Base-by-base conservation (phyloP, 2,888 invertebrate genomes). In the Zaprionus obscuricornis region DNA sequence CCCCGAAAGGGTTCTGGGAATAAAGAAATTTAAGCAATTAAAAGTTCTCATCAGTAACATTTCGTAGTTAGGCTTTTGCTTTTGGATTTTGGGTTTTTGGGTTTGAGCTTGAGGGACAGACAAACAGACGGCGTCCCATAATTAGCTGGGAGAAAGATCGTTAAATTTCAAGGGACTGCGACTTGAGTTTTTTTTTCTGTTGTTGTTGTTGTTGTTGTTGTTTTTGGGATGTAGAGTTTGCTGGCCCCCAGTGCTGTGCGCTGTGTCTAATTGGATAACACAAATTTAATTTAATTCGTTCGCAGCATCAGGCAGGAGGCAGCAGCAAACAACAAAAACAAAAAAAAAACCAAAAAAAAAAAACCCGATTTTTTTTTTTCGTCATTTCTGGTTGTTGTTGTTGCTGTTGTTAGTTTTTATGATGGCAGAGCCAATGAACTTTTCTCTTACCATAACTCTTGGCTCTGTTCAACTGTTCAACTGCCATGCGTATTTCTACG, bases 71-170 rank as follows among this genome's bases (percentile, higher is more conserved):
- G 56, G 8, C 54, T 43, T 50, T 37, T 24, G 36, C 34, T n/a
- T n/a, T n/a, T n/a, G n/a, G n/a, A n/a, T n/a, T 29, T 40, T 31
- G 7, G 20, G 16, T 36, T 6, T 0, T 8, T 22, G n/a, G n/a
- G n/a, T n/a, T n/a, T n/a, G n/a, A n/a, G n/a, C n/a, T n/a, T n/a
- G n/a, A n/a, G 50, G 14, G 37, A 42, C 33, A 39, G 27, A 26
- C 55, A 39, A 51, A 58, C 34, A 34, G 46, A 54, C 31, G 50
- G 34, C 56, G 63, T 51, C 69, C 51, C 71, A 70, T 74, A 84
- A 84, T 81, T 82, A 84, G 75, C 64, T 67, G 77, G 76, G 79
- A 74, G 74, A 79, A 83, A 83, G 79, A 79, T 79, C 79, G 65
- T 79, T 67, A 71, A 69, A 65, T 58, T 52, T 40, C 57, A 51